Evolutionary conservation across 2,113 vertebrate species (phyloP).

Genomic region (Zosterops lateralis): DNA sequence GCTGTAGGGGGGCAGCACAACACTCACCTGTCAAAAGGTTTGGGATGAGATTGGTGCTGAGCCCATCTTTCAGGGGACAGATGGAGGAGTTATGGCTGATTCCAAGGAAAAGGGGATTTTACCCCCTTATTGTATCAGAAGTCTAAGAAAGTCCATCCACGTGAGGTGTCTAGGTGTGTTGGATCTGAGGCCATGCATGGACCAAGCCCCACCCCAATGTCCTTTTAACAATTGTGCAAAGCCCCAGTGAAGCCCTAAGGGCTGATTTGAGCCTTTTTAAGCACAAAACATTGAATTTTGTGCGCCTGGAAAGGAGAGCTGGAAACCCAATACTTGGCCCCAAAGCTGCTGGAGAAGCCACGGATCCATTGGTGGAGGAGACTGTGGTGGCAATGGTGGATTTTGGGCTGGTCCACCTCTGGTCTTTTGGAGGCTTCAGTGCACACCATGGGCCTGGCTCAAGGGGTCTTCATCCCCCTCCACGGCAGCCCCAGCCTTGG

Average conservation of each 20-base stretch:
- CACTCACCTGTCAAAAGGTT: not conserved
- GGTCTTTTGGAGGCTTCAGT: not conserved
- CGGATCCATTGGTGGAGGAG: not conserved
- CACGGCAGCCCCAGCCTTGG: not conserved
- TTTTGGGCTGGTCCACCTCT: not conserved
- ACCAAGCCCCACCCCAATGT: accelerated
- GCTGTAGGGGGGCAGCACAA: accelerated
- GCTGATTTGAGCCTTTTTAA: no score
- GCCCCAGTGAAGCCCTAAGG: not conserved
- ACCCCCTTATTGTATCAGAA: not conserved
- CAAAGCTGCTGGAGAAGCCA: not conserved
- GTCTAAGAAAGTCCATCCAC: not conserved
- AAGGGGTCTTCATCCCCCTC: not conserved
- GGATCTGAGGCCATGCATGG: not conserved
- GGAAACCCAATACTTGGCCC: accelerated
- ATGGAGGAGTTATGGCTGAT: accelerated
- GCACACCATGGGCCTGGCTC: accelerated
- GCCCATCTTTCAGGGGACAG: not conserved
- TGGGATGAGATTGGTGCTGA: not conserved
- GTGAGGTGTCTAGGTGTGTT: not conserved
- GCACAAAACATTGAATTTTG: not conserved
- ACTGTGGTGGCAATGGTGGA: not conserved
- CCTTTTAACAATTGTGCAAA: not conserved
- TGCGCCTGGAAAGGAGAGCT: not conserved
- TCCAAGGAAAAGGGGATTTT: not conserved